Conservation (phyloP, 1,140 invertebrate species). For the Rhyzopertha dominica region DNA sequence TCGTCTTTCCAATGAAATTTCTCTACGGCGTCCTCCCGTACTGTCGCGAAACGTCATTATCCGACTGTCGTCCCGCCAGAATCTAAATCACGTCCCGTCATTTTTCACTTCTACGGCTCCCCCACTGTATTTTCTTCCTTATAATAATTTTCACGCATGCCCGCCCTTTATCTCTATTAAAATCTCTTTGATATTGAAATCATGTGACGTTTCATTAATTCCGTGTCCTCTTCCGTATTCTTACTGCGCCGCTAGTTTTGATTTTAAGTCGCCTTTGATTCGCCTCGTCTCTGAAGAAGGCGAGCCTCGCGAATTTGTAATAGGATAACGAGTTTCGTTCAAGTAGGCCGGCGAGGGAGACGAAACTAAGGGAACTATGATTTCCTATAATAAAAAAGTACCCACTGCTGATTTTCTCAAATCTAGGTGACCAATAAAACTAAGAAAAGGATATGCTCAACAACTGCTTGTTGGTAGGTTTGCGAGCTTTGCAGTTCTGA, state of each 20-base stretch:
- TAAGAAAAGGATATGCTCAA: no score
- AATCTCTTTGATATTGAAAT: conserved; percentile 47
- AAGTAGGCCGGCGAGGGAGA: no score
- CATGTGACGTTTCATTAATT: conserved; percentile 47
- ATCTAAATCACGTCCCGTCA: conserved; percentile 25
- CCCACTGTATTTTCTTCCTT: conserved; percentile 36
- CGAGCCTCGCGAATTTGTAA: conserved; percentile 6
- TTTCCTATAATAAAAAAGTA: no score
- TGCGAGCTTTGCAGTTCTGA: no score
- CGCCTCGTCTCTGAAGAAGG: background rate
- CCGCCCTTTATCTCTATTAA: conserved; percentile 43
- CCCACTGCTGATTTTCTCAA: no score
- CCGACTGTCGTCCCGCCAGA: conserved; percentile 10
- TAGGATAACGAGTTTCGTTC: no score
- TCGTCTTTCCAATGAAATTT: no score
- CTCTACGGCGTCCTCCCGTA: no score
- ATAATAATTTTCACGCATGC: conserved; percentile 46
- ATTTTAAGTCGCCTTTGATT: conserved; percentile 19
- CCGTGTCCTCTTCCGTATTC: conserved; percentile 40
- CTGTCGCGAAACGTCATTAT: no score
- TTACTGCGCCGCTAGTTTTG: conserved; percentile 27
- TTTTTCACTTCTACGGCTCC: conserved; percentile 24
- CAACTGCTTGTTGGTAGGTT: no score
- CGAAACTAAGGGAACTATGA: no score
- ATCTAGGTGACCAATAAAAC: no score